phyloP scores from a whole-genome alignment of 2,797 vertebrate genomes.

The Protonibea diacanthus region DNA sequence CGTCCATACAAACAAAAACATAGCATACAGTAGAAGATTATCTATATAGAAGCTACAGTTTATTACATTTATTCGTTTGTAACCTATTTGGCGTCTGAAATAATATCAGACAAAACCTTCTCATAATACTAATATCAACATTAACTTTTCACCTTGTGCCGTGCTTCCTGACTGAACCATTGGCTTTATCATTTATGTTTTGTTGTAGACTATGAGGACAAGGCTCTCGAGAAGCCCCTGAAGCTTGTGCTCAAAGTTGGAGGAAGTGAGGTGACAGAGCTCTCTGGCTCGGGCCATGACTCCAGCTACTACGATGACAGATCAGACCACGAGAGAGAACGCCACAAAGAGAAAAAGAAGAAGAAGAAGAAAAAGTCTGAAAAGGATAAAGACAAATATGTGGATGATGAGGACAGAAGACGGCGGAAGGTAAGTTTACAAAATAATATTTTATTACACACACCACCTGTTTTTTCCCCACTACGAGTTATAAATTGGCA shows the following conservation, averaged over 20 bases:
- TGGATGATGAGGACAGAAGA: conserved; percentile 94
- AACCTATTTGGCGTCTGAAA: neutral
- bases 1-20: neutral
- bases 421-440: conserved; percentile 89
- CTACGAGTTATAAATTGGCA: neutral
- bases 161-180: neutral
- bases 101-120: neutral
- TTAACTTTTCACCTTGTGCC: neutral
- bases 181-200: neutral
- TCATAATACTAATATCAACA: neutral
- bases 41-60: neutral
- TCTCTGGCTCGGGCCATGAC: conserved; percentile 96
- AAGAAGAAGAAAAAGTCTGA: conserved; percentile 99
- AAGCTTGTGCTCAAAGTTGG: conserved; percentile 98
- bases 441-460: neutral
- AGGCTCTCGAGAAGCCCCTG: conserved; percentile 93
- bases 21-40: neutral
- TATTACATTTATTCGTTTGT: neutral
- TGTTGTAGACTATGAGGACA: conserved; percentile 91
- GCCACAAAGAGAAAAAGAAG: conserved; percentile 97
- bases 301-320: conserved; percentile 98
- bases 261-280: conserved; percentile 96
- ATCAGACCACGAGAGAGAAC: conserved; percentile 95
- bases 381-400: conserved; percentile 95
- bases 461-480: neutral